Conservation (phyloP, 1,140 invertebrate species). For the Pteromalus puparum region DNA sequence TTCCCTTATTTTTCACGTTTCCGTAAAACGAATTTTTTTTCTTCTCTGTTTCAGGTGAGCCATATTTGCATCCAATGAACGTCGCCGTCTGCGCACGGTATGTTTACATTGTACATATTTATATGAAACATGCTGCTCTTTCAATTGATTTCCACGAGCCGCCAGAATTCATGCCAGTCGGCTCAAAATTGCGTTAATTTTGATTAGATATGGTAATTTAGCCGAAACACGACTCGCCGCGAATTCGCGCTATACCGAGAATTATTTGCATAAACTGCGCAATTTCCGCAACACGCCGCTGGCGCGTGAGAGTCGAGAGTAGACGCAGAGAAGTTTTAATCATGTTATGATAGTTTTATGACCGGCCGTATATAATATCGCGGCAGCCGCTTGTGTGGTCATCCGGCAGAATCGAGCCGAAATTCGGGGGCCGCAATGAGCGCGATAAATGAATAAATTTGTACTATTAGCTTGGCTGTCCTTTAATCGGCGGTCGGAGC, state of each 20-base stretch:
- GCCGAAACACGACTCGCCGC: background rate
- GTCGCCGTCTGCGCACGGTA: too few relatives aligned
- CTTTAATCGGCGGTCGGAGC: slow-evolving; percentile 58
- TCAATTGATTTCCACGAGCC: background rate
- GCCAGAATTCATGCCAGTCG: background rate
- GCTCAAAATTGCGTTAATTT: slow-evolving; percentile 10
- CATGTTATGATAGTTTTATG: slow-evolving; percentile 38
- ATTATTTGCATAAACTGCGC: slow-evolving; percentile 32
- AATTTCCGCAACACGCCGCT: background rate
- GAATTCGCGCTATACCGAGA: slow-evolving; percentile 7
- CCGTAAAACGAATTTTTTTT: background rate
- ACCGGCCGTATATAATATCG: background rate
- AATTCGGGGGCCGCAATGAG: slow-evolving; percentile 23
- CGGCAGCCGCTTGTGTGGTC: background rate
- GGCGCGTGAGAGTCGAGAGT: background rate
- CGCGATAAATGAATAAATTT: slow-evolving; percentile 63
- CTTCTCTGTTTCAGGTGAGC: background rate
- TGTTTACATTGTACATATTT: too few relatives aligned
- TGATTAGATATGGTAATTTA: slow-evolving; percentile 18
- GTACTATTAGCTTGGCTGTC: slow-evolving; percentile 57
- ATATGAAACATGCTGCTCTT: too few relatives aligned
- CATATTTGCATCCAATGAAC: too few relatives aligned
- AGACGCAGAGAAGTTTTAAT: slow-evolving; percentile 32
- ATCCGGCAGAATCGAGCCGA: background rate
- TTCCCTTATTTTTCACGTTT: background rate